Evolutionary conservation across 2,888 invertebrate species (phyloP).

Genomic region (Drosophila diplacantha): DNA sequence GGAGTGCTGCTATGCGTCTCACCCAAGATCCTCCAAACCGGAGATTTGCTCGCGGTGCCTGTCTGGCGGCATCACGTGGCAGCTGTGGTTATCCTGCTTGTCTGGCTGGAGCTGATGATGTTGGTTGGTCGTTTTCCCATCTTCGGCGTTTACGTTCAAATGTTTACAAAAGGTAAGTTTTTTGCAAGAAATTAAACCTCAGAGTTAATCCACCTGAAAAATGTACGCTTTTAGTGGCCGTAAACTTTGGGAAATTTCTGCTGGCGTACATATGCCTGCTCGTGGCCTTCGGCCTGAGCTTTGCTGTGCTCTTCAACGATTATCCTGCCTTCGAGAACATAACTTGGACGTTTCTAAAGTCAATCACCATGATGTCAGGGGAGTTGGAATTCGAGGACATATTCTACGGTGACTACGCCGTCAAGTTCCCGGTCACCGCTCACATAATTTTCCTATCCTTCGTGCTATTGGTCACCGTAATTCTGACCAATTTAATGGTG

Average conservation of each 20-base stretch:
- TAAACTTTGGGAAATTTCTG: constrained; percentile 89
- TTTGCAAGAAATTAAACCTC: neutral
- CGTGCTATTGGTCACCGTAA: constrained; percentile 88
- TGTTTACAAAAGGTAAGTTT: constrained; percentile 85
- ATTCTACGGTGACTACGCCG: constrained; percentile 82
- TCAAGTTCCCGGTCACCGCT: constrained; percentile 85
- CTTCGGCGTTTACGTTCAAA: constrained; percentile 91
- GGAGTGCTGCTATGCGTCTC: constrained; percentile 84
- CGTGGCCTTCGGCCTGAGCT: constrained; percentile 88
- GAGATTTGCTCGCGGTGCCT: constrained; percentile 74
- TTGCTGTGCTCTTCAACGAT: constrained; percentile 88
- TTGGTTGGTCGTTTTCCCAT: constrained; percentile 90
- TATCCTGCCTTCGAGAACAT: constrained; percentile 85
- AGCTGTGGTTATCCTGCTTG: constrained; percentile 86
- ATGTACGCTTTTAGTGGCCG: constrained; percentile 80
- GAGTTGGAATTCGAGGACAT: constrained; percentile 91
- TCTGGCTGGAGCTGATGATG: constrained; percentile 92
- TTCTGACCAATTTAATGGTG: constrained; percentile 89
- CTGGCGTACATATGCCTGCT: constrained; percentile 88
- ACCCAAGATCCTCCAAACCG: constrained; percentile 71
- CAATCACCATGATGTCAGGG: constrained; percentile 93
- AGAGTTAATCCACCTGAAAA: neutral
- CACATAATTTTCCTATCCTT: constrained; percentile 87
- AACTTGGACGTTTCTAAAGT: constrained; percentile 82
- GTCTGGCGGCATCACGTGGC: constrained; percentile 89